Base-by-base conservation (phyloP, 2,888 invertebrate species). In the Carabus problematicus region DNA sequence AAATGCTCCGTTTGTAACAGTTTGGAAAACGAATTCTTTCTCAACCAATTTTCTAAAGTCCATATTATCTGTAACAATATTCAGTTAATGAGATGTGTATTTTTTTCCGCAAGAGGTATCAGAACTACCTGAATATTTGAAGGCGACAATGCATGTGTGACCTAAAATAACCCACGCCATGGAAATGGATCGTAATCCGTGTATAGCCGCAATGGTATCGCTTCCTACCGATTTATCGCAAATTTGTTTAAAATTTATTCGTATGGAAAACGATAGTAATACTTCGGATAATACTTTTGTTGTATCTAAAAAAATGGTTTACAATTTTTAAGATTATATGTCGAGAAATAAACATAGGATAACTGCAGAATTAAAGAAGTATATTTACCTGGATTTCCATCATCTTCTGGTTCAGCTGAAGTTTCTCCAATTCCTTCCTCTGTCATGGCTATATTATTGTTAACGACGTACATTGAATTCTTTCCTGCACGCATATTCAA, bases 21-120 rank as follows among this genome's bases (percentile, higher is more conserved):
- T 89, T 82, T 93, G 92, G 81, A 92, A 92, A 81, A 89, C 85
- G 82, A 92, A 91, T 76, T 91, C 90, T 79, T 90, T 88, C 80
- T 92, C 91, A 42, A 92, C 86, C 70, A 91, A 85, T 74, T 86
- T 86, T 72, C 88, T 83, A 76, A 90, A 83, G 63, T 90, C 91
- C 79, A 91, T 91, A 81, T 94, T 94, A 80, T 93, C 94, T 54
- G 67, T 75, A 70, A 64, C 1, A 59, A 45, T 19, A 29, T 29
- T 6, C 29, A 29, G 6, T 29, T 2, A 47, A 11, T 41, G 18
- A 4, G 42, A 14, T 54, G 55, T 18, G 7, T n/a, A n/a, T n/a
- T n/a, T n/a, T n/a, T n/a, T n/a, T n/a, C n/a, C 61, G 11, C 8
- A 14, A 8, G 40, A 1, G n/a, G n/a, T n/a, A n/a, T n/a, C 42